Evolutionary conservation across 1,140 invertebrate species (phyloP), one percentile per base, ranked within the genome.

Genomic region (Dendrolimus kikuchii): DNA sequence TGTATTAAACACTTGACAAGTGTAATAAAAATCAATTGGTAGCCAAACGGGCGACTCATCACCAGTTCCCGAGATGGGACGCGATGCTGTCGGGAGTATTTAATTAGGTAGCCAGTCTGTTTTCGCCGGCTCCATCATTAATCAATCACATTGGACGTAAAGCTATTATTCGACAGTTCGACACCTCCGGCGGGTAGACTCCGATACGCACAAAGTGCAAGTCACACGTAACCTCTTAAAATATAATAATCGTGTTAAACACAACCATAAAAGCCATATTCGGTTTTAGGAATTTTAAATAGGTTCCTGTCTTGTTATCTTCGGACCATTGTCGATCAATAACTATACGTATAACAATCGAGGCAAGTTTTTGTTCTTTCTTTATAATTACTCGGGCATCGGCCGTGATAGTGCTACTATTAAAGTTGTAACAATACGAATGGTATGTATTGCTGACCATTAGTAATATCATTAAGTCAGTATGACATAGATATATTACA

Each of bases 161-260:
- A 77, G 64, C 76, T 77, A 79, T 86, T 86, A 85, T 85, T 82
- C 74, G 77, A 80, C 76, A 78, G 76, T 70, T 86, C 76, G 76
- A 85, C 81, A 82, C 82, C 75, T 83, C 71, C 59, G 71, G 66
- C 65, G 68, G 62, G 59, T 62, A 54, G 62, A 65, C 61, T 59
- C 57, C 64, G 59, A 57, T 66, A 62, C 67, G 63, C 60, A 45
- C 64, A 73, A 87, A 83, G 61, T 82, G 86, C 81, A 85, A 88
- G 85, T 88, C 87, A 88, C 72, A 88, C 55, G 66, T 60, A 70
- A 67, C 83, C 85, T 87, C 80, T 87, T 87, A 86, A 87, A 88
- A 86, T 85, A 86, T 87, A 87, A 88, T 87, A 88, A 88, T 88
- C 82, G 82, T 87, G 85, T 88, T 88, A 87, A 88, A 87, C 77